Conservation (phyloP, 1,140 invertebrate genomes). For the Drosophila nikananu region DNA sequence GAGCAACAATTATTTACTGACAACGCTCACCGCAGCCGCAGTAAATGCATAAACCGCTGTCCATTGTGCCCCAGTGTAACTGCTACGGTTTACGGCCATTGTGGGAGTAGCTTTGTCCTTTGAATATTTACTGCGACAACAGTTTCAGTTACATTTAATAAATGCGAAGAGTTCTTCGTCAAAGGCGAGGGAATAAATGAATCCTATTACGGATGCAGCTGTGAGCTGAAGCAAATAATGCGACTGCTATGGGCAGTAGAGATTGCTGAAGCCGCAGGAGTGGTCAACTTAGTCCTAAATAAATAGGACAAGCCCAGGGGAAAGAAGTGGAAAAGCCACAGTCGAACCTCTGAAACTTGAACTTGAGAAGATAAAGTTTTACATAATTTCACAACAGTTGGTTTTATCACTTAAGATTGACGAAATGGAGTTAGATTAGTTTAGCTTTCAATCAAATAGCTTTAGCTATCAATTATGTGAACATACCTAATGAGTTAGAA, state of each 20-base stretch:
- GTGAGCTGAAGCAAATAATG: conserved; percentile 17
- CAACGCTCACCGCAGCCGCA: conserved; percentile 14
- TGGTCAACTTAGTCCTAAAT: conserved; percentile 39
- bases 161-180: conserved; percentile 9
- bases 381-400: background rate
- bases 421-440: background rate
- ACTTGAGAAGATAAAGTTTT: background rate
- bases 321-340: conserved; percentile 1
- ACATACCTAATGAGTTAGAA: too few relatives aligned
- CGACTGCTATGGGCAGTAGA: conserved; percentile 31
- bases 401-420: background rate
- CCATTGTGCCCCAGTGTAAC: conserved; percentile 27
- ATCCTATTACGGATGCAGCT: conserved; percentile 27
- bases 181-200: conserved; percentile 15
- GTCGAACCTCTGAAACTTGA: conserved; percentile 3
- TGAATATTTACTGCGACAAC: conserved; percentile 18
- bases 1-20: conserved; percentile 32
- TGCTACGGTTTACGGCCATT: conserved; percentile 16
- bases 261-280: conserved; percentile 26
- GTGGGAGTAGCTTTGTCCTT: conserved; percentile 19
- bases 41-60: conserved; percentile 25
- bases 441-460: background rate
- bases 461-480: background rate
- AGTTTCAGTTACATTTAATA: conserved; percentile 35
- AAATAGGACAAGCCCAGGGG: conserved; percentile 12